These are phyloP conservation scores for Polydrusus cervinus DNA, from an alignment of 2,888 invertebrate species.

Conservation along the genomic window DNA sequence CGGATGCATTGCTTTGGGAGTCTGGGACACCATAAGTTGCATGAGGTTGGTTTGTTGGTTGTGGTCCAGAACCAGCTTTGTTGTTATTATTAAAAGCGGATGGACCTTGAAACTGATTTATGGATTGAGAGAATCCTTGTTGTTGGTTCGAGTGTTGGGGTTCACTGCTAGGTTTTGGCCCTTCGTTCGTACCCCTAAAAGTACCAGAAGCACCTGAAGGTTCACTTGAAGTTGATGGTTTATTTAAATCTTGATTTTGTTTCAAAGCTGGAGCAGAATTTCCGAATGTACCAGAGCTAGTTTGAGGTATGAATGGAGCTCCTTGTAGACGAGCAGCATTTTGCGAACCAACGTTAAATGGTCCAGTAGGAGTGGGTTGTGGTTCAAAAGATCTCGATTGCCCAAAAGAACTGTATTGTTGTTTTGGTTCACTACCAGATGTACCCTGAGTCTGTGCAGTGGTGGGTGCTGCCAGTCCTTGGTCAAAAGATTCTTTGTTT, in stretches of 20 bases:
- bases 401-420: not conserved
- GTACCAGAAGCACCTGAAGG: not conserved
- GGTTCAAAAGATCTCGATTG: constrained; percentile 1
- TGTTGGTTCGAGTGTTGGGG: not conserved
- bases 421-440: not conserved
- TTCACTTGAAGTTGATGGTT: not conserved
- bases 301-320: constrained; percentile 1
- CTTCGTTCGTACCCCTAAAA: not conserved
- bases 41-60: not conserved
- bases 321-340: not conserved
- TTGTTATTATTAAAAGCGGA: not conserved
- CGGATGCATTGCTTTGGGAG: not conserved
- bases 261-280: not conserved
- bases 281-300: not conserved
- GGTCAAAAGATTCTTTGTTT: constrained; percentile 29
- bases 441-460: not conserved
- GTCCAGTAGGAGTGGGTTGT: constrained; percentile 10
- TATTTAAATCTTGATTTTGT: not conserved
- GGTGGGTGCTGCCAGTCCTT: constrained; percentile 46
- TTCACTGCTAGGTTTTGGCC: not conserved
- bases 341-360: constrained; percentile 8
- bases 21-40: not conserved
- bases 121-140: not conserved
- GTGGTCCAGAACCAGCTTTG: constrained; percentile 3
- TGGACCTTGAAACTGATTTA: not conserved